Evolutionary conservation across 2,888 invertebrate species (phyloP), one percentile per base, ranked within the genome.

Genomic region (Crocallis elinguaria): DNA sequence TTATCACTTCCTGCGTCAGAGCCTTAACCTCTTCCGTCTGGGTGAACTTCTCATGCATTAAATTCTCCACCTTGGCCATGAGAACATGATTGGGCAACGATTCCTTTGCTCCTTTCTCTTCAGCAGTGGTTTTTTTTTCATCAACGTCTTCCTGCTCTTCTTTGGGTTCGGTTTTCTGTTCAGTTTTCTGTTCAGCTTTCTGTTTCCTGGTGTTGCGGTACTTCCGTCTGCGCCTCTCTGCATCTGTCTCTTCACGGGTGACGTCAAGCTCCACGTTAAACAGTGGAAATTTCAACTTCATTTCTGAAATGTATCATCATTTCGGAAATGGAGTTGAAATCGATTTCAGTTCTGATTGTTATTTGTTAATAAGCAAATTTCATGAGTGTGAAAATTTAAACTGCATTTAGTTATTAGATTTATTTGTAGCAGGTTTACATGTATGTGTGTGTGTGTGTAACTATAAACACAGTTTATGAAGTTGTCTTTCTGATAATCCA

Each of bases 1-100:
- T 98, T 36, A 99, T 98, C 51, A 99, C 94, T 92, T 99, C 99
- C 83, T 98, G 98, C 0, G 98, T 98, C 49, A 98, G 79, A 0
- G 99, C 99, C 90, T 99, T 99, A 9, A 99, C 96, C 92, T 99
- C 99, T 77, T 98, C 98, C 0, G 96, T 98, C 80, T 96, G 96
- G 62, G 95, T 93, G 80, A 97, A 99, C 66, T 96, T 95, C 59
- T 98, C 95, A 70, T 98, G 97, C 49, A 94, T 93, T 44, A 98
- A 85, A 90, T 99, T 99, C 81, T 98, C 98, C 14, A 98, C 97
- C 86, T 98, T 98, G 0, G 96, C 98, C 96, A 99, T 98, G 57
- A 98, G 83, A 12, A 98, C 92, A 9, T 88, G 87, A 17, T 90
- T 83, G 0, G 75, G 69, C 0, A 62, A 46, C 0, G 74, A 62